Evolutionary conservation across 2,797 vertebrate genomes (phyloP).

Genomic region (Chaetodon trifasciatus): DNA sequence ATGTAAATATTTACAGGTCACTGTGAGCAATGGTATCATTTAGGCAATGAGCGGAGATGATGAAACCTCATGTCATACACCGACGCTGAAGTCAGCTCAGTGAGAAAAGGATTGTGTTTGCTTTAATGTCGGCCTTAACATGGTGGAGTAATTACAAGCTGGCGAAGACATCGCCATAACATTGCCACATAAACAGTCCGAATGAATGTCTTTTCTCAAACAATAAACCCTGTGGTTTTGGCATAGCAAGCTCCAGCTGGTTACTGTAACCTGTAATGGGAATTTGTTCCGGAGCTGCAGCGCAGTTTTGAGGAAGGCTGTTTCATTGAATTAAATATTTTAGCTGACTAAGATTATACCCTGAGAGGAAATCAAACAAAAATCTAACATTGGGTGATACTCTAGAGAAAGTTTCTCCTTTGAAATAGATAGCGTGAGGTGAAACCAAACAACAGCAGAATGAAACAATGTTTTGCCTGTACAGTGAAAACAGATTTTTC

Average conservation of each 20-base stretch:
- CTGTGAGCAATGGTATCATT: conserved; percentile 25
- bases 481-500: conserved; percentile 85
- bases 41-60: conserved; percentile 44
- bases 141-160: conserved; percentile 61
- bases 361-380: conserved; percentile 74
- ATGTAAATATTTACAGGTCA: conserved; percentile 31
- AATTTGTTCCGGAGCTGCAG: conserved; percentile 56
- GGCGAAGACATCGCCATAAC: conserved; percentile 43
- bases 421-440: conserved; percentile 76
- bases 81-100: conserved; percentile 11
- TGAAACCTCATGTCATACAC: conserved; percentile 57
- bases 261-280: conserved; percentile 64
- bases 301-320: conserved; percentile 17
- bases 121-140: conserved; percentile 29
- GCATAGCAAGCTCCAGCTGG: conserved; percentile 19
- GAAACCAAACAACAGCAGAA: conserved; percentile 72
- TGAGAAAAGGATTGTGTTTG: conserved; percentile 33
- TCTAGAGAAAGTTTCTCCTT: conserved; percentile 64
- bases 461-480: conserved; percentile 79
- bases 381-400: conserved; percentile 50
- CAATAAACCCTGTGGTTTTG: conserved; percentile 59
- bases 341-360: conserved; percentile 64
- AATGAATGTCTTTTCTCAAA: conserved; percentile 49
- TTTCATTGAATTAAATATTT: conserved; percentile 66
- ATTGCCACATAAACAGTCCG: conserved; percentile 65